These are phyloP conservation scores for Prionailurus bengalensis DNA, from an alignment of 2,113 vertebrate genomes.

Conservation along the genomic window DNA sequence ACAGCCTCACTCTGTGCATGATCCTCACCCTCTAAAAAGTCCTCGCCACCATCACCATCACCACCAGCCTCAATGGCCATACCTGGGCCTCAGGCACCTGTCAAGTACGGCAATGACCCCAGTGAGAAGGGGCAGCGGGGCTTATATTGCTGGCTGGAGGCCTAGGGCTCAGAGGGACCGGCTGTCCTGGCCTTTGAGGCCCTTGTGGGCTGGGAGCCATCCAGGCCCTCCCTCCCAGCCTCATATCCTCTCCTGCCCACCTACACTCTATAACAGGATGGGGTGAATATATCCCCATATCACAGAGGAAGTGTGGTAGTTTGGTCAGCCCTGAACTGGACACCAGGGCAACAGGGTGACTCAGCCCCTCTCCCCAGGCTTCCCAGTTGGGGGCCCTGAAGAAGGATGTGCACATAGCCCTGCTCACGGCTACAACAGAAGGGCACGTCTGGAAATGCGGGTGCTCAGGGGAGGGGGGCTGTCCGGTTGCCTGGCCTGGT, in stretches of 20 bases:
- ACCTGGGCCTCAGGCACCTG: background rate
- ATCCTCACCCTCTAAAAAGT: background rate
- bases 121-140: background rate
- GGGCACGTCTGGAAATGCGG: background rate
- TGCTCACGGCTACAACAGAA: background rate
- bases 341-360: background rate
- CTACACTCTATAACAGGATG: background rate
- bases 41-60: background rate
- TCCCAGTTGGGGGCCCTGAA: background rate
- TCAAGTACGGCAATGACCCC: rapidly evolving
- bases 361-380: background rate
- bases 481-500: background rate
- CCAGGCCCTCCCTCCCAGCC: background rate
- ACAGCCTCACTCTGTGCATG: background rate
- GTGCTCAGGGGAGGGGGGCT: background rate
- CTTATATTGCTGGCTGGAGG: background rate
- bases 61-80: background rate
- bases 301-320: background rate
- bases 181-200: background rate
- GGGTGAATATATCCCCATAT: background rate
- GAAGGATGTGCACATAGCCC: background rate
- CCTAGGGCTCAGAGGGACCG: background rate
- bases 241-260: background rate
- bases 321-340: background rate
- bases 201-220: background rate